phyloP scores from a whole-genome alignment of 2,797 vertebrate species.

The Thamnophis elegans region DNA sequence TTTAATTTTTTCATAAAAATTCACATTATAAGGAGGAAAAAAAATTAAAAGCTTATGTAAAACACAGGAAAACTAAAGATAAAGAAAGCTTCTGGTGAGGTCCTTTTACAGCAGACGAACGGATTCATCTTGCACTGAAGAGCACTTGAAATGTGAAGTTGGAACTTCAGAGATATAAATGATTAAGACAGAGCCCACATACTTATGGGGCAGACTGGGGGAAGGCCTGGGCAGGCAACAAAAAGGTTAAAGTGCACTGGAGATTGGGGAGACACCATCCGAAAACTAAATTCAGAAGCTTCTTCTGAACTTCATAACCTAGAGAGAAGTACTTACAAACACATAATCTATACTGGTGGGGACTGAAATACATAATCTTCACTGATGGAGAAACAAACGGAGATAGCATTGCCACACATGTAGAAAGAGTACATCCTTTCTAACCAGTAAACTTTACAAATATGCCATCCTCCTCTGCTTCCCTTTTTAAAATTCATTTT shows the following conservation, averaged over 20 bases:
- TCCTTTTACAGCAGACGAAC: neutral
- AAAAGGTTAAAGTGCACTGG: neutral
- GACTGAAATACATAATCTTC: neutral
- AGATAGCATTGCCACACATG: neutral
- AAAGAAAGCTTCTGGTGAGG: neutral
- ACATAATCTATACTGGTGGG: neutral
- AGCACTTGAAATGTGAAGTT: neutral
- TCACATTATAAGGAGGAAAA: constrained; percentile 24
- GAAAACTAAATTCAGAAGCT: neutral
- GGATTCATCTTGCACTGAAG: neutral
- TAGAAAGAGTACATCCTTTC: neutral
- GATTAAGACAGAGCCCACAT: neutral
- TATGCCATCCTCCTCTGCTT: neutral
- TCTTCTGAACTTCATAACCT: neutral
- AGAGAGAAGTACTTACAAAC: neutral
- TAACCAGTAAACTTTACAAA: neutral
- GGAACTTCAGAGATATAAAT: too few relatives aligned
- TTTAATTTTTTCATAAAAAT: neutral
- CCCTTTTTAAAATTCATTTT: neutral
- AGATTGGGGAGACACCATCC: neutral
- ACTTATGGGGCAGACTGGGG: neutral
- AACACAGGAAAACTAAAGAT: neutral
- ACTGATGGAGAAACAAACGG: neutral
- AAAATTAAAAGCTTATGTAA: constrained; percentile 1
- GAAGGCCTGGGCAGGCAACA: neutral